Evolutionary conservation across 2,888 invertebrate species (phyloP).

Genomic region (Agonopterix subpropinquella): DNA sequence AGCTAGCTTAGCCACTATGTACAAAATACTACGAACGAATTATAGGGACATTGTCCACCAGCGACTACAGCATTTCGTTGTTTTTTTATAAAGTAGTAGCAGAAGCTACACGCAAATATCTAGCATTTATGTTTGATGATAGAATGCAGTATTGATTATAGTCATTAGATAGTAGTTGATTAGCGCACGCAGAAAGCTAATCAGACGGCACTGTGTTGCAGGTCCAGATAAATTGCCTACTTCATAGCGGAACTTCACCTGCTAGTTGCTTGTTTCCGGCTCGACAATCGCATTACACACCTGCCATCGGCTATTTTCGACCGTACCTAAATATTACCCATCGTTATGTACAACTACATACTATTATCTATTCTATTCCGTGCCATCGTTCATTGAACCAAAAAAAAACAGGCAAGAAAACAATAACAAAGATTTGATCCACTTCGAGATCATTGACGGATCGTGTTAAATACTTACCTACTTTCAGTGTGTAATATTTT

Average conservation of each 20-base stretch:
- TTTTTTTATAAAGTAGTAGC: too few species aligned
- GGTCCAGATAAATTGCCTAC: slow-evolving; percentile 35
- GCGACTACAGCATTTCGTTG: too few species aligned
- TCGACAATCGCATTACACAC: slow-evolving; percentile 16
- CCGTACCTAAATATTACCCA: slow-evolving; percentile 1
- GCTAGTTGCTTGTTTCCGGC: slow-evolving; percentile 59
- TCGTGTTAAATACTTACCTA: too few species aligned
- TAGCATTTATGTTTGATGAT: background rate
- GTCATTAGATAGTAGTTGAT: slow-evolving; percentile 10
- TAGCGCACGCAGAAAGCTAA: slow-evolving; percentile 21
- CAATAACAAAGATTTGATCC: background rate
- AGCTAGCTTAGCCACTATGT: slow-evolving; percentile 26
- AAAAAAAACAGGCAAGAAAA: background rate
- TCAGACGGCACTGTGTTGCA: slow-evolving; percentile 28
- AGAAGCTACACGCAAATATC: too few species aligned
- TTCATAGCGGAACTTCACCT: slow-evolving; percentile 29
- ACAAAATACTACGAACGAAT: too few species aligned
- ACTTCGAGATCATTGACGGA: too few species aligned
- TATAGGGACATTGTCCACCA: too few species aligned
- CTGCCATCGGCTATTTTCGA: slow-evolving; percentile 25
- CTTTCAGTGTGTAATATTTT: too few species aligned
- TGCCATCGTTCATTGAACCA: slow-evolving; percentile 1
- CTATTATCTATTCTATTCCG: too few species aligned
- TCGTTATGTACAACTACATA: background rate
- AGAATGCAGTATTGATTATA: slow-evolving; percentile 3